Percentiles rank a stretch among this genome's conserved stretches.
Conservation (phyloP, 2,113 vertebrate genomes). For the Neofelis nebulosa region DNA sequence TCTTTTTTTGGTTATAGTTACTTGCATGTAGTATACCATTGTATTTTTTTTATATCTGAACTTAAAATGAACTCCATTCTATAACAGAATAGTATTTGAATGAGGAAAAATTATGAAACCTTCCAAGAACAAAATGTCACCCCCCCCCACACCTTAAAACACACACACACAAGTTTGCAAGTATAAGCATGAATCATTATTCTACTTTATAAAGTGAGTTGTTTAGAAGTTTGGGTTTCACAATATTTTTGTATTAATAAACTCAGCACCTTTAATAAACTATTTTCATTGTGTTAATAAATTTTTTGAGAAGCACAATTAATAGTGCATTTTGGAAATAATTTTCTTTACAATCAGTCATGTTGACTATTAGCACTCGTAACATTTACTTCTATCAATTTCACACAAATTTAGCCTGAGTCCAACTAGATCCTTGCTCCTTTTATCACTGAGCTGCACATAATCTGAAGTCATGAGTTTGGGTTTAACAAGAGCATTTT, state of each 20-base stretch:
- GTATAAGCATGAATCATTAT: neutral
- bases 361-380: neutral
- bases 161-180: neutral
- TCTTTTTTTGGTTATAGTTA: neutral
- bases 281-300: neutral
- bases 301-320: neutral
- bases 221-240: neutral
- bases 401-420: slow-evolving; percentile 13
- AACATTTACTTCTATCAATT: neutral
- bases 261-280: neutral
- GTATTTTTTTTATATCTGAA: neutral
- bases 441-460: neutral
- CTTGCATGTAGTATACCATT: neutral
- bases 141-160: neutral
- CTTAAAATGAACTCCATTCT: slow-evolving; percentile 25
- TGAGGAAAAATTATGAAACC: slow-evolving; percentile 23
- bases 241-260: neutral
- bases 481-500: slow-evolving; percentile 2
- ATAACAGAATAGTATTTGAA: slow-evolving; percentile 56
- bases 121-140: neutral
- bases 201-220: neutral
- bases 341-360: neutral
- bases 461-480: neutral
- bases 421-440: neutral
- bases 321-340: neutral